Evolutionary conservation across 2,797 vertebrate species (phyloP), one percentile per base, ranked within the genome.

Genomic region (Columba guinea): DNA sequence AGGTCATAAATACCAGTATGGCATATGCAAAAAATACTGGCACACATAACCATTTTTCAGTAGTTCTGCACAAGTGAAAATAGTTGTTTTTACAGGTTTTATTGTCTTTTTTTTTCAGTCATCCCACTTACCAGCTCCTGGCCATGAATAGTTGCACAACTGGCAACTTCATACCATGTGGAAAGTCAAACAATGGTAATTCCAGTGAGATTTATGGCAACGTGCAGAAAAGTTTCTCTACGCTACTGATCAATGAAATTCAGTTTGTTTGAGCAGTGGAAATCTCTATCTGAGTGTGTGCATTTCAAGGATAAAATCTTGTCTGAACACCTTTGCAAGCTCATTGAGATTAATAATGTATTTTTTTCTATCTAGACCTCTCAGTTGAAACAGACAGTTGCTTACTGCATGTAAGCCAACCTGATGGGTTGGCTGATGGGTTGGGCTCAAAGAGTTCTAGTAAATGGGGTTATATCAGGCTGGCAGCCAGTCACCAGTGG

Each of bases 171-270:
- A 86, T n/a, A 83, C 23, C 28, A 62, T 51, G 34, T 51, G 58
- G 58, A 41, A 95, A 95, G 44, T 75, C 84, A 90, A 87, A 69
- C 64, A 76, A 58, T 73, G 67, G 68, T 79, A 93, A 89, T 95
- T 94, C 64, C 30, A 10, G 44, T 88, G 81, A 92, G 37, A 81
- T 48, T 56, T 65, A 69, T 81, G 58, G 4, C 65, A 94, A 49
- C 23, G 21, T 74, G 64, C 49, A 41, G 11, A 11, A 63, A 92
- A 84, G 60, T 44, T 78, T 89, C 27, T 84, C 21, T 58, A n/a
- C 22, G 60, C 34, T 75, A 77, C 55, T 49, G 22, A 73, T 58
- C 9, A 87, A 46, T 32, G 26, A 27, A 85, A 87, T 65, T 73
- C 39, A 37, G 30, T 71, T 27, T 62, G 13, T 67, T 81, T 69